Evolutionary conservation across 2,888 invertebrate species (phyloP), one percentile per base, ranked within the genome.

Genomic region (Sarcophaga rosellei): DNA sequence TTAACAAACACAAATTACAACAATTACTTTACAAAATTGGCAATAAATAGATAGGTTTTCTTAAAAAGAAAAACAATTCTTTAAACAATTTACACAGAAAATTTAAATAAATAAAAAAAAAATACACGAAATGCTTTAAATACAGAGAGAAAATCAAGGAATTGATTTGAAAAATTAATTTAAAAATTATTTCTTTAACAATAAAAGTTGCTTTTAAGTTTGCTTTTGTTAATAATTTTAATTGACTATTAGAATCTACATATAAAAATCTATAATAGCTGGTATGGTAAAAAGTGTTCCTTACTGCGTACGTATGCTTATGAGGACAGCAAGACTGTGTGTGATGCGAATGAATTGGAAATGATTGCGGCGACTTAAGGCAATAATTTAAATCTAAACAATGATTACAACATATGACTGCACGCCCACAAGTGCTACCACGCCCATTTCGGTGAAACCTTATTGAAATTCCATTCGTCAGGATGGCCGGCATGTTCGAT

Each of bases 401-500:
- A 59, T 20, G n/a, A n/a, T 61, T 5, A 35, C 78, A 35, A 4
- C 68, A 20, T 4, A 61, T 61, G 61, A 21, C 78, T 4, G 25
- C 0, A 5, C 5, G 25, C 6, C 5, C 35, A 6, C 35, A 35
- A 35, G 35, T 82, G 66, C 88, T 89, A 91, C 93, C 93, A 93
- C 66, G 93, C 92, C 93, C 93, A 93, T 79, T 90, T 90, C 12
- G 93, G 93, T 69, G 93, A 90, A 73, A 92, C 91, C 73, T 91
- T 91, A 68, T 90, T 91, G 81, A 93, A 93, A 89, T 93, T 92
- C 91, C 92, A 93, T 65, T 90, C 91, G 84, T 93, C 91, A 2
- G 93, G 93, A 88, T 93, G 93, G 0, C 93, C 93, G 66, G 90
- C 90, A 73, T 93, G 93, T 62, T 91, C 89, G 4, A 90, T 90